Evolutionary conservation across 2,888 invertebrate species (phyloP), one percentile per base, ranked within the genome.

Genomic region (Pherbina coryleti): DNA sequence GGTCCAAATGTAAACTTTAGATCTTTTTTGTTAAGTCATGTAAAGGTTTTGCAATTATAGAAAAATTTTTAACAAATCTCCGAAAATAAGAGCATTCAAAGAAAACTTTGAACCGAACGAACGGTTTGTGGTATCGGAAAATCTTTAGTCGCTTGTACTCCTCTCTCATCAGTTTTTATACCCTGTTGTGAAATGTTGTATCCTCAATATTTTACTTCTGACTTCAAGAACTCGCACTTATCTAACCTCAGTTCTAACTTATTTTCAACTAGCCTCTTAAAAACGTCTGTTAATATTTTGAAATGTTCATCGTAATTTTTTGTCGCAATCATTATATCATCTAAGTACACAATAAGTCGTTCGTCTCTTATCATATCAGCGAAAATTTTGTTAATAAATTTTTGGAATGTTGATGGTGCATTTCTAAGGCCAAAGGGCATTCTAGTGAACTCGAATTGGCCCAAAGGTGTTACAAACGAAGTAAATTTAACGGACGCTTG

Each of bases 261-360:
- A 22, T 60, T 60, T 60, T 25, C 22, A 11, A 11, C 60, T 25
- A 83, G 74, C 25, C 78, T 67, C n/a, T 77, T 74, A n/a, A 83
- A 66, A 22, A 82, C 82, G 66, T 78, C 55, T 25, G 53, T 73
- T 22, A 81, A 75, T 28, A 76, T 78, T 49, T 44, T 75, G 64
- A 79, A 82, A 69, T 79, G 80, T 60, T 60, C 60, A 11, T 60
- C 60, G 11, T 22, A 4, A 0, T 22, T 19, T 60, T 5, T 60
- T 7, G 81, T 81, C 8, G 81, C 79, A 2, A 83, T 77, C 75
- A 85, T 69, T 25, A 84, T 79, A 72, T 84, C 84, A 64, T 84
- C 83, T 69, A 84, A 77, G 79, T 84, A 84, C 55, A 84, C 79
- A 9, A 78, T 19, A 11, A 83, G 69, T 53, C 79, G 71, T 8